Percentiles rank a stretch among this genome's conserved stretches.
Conservation (phyloP, 2,888 invertebrate genomes). For the Drosophila sordidapex region DNA sequence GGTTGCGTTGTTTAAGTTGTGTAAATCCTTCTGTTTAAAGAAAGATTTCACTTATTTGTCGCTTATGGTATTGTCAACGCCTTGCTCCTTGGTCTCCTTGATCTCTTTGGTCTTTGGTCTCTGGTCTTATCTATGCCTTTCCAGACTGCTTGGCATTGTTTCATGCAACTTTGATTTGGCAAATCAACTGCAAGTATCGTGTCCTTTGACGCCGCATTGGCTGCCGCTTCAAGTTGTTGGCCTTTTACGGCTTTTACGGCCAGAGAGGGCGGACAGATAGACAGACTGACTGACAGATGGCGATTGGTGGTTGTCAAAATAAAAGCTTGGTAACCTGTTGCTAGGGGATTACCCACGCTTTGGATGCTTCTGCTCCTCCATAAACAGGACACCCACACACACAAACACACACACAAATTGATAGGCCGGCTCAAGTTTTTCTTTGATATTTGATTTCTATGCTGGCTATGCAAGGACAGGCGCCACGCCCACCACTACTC, state of each 20-base stretch:
- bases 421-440: slow-evolving; percentile 28
- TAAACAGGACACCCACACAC: slow-evolving; percentile 14
- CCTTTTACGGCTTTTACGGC: slow-evolving; percentile 13
- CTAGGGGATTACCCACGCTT: slow-evolving; percentile 68
- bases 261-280: slow-evolving; percentile 14
- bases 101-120: slow-evolving; percentile 6
- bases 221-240: slow-evolving; percentile 12
- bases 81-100: neutral
- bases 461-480: slow-evolving; percentile 16
- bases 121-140: slow-evolving; percentile 47
- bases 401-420: slow-evolving; percentile 1
- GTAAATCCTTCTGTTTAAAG: slow-evolving; percentile 74
- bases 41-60: slow-evolving; percentile 34
- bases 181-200: slow-evolving; percentile 66
- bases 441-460: slow-evolving; percentile 78
- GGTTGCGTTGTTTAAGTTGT: slow-evolving; percentile 67
- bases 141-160: slow-evolving; percentile 67
- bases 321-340: slow-evolving; percentile 74
- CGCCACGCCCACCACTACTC: slow-evolving; percentile 30
- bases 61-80: slow-evolving; percentile 45
- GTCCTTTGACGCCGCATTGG: slow-evolving; percentile 19
- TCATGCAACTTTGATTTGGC: slow-evolving; percentile 74
- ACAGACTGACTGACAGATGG: neutral
- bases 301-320: slow-evolving; percentile 59
- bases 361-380: slow-evolving; percentile 21